Base-by-base conservation (phyloP, 2,888 invertebrate genomes). In the Erynnis tages region DNA sequence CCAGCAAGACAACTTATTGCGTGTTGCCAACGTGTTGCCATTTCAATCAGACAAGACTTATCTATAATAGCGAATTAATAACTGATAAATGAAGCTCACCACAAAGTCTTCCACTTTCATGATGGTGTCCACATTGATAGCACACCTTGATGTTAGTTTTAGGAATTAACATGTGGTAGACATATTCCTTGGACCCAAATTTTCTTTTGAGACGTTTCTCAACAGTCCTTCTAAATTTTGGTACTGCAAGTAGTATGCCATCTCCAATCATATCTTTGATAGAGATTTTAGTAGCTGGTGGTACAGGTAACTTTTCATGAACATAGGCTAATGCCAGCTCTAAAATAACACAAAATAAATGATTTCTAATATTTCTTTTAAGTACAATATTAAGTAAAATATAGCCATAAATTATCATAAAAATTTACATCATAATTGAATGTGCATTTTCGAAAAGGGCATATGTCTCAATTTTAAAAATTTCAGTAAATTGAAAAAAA, bases 191-290 rank as follows among this genome's bases (percentile, higher is more conserved):
- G 30, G 71, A 59, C 0, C 96, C 96, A 78, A 91, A 96, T 79
- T 93, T 95, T 38, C 97, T 90, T 35, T 91, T 93, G 62, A 90
- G 78, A 54, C 96, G 90, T 71, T 87, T 94, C 71, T 98, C 97
- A 34, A 96, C 60, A 0, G 95, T 92, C 61, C 96, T 90, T 62
- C 98, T 90, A 57, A 91, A 89, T 70, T 94, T 95, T 0, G 97
- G 98, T 1, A 95, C 96, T 41, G 94, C 97, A 92, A 94, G 94
- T 13, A 97, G 75, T 58, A 96, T 91, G 1, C 95, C 94, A 80
- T 95, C 92, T 0, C 92, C 93, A 40, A 95, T 77, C 10, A 95
- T 73, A 59, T 94, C 92, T 65, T 92, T 92, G 4, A 95, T 59
- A 1, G 91, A 90, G 62, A 91, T 90, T 44, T 75, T 74, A 54